A percentile compares a stretch with the other conserved stretches of the same genome.
These are phyloP conservation scores for Acrocyrtus sp. DNA, from an alignment of 2,888 invertebrate genomes.

Conservation along the genomic window DNA sequence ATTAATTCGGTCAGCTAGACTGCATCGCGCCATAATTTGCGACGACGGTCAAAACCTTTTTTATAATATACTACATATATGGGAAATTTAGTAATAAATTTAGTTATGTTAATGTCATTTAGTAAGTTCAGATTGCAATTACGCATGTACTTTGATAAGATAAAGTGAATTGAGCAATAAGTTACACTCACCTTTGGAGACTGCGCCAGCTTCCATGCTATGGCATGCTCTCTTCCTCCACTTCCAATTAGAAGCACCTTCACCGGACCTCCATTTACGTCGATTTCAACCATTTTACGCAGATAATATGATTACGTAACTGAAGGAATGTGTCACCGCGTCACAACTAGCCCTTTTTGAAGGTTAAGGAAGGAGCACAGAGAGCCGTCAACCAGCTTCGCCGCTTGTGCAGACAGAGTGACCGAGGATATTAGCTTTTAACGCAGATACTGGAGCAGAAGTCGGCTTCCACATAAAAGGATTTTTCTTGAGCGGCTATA, in stretches of 20 bases:
- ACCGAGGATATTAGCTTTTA: too few relatives aligned
- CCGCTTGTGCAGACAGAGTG: background rate
- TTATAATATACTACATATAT: too few relatives aligned
- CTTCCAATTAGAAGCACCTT: conserved; percentile 86
- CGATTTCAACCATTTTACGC: conserved; percentile 42
- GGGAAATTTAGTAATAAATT: too few relatives aligned
- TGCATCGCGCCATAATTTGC: background rate
- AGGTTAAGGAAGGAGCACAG: background rate
- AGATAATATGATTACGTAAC: background rate
- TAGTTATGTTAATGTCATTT: too few relatives aligned
- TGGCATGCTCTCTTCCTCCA: conserved; percentile 95
- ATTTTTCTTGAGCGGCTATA: too few relatives aligned
- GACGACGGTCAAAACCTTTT: too few relatives aligned
- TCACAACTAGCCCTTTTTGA: background rate
- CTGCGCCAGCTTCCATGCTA: conserved; percentile 92
- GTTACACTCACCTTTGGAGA: conserved; percentile 75
- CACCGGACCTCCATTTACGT: conserved; percentile 59
- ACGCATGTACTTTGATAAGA: too few relatives aligned
- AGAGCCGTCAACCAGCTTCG: background rate
- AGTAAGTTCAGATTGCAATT: too few relatives aligned
- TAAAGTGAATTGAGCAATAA: too few relatives aligned
- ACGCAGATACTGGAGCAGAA: too few relatives aligned
- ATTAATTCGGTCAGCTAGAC: background rate
- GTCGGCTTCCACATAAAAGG: too few relatives aligned
- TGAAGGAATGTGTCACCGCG: background rate